These are phyloP conservation scores for Galeopterus variegatus DNA, from an alignment of 2,113 vertebrate genomes.

Conservation along the genomic window DNA sequence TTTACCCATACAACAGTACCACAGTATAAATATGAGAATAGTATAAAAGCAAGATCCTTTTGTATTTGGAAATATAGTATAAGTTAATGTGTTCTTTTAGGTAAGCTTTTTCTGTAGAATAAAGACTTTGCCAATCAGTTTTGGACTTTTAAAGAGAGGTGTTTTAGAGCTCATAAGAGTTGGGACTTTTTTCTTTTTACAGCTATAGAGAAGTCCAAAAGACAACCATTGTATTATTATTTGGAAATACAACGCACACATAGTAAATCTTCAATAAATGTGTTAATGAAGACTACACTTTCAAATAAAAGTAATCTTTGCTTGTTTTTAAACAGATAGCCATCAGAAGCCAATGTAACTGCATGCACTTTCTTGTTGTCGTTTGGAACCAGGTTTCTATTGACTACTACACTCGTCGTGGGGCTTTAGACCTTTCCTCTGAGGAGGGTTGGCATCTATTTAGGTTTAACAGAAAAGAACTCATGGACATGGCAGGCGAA, in stretches of 20 bases:
- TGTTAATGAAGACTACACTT: slow-evolving; percentile 33
- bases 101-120: background rate
- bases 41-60: slow-evolving; percentile 7
- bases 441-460: slow-evolving; percentile 92
- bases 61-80: slow-evolving; percentile 31
- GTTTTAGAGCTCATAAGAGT: background rate
- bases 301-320: slow-evolving; percentile 50
- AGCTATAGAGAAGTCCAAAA: background rate
- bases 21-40: background rate
- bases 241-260: slow-evolving; percentile 17
- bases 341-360: slow-evolving; percentile 88
- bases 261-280: background rate
- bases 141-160: background rate
- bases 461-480: slow-evolving; percentile 87
- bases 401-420: slow-evolving; percentile 86
- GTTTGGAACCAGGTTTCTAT: slow-evolving; percentile 90
- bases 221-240: slow-evolving; percentile 20
- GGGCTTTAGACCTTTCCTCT: slow-evolving; percentile 87
- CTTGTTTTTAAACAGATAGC: slow-evolving; percentile 87
- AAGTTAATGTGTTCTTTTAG: background rate
- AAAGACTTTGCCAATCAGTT: background rate
- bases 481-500: slow-evolving; percentile 86
- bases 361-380: slow-evolving; percentile 91
- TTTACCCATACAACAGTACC: slow-evolving; percentile 53
- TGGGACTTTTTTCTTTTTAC: slow-evolving; percentile 25